Percentiles rank a stretch among this genome's conserved stretches.
phyloP scores from a whole-genome alignment of 2,113 vertebrate species.

The Morone saxatilis region DNA sequence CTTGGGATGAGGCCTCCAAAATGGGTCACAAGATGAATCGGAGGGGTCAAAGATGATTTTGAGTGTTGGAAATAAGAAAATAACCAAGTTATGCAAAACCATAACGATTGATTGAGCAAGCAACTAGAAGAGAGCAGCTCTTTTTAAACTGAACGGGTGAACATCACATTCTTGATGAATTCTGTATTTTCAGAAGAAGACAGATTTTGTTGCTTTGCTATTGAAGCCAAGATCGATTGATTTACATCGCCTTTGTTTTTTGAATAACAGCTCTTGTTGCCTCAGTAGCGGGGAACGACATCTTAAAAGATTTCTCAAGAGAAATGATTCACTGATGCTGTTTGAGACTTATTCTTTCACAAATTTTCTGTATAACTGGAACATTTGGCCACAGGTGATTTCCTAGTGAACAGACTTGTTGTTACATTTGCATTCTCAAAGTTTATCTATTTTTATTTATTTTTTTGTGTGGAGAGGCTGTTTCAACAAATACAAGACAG shows the following conservation, averaged over 20 bases:
- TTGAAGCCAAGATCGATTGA: background rate
- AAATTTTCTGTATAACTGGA: background rate
- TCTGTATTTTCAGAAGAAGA: background rate
- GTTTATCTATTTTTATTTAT: background rate
- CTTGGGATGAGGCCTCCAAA: too few relatives aligned
- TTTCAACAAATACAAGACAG: background rate
- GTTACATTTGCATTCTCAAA: background rate
- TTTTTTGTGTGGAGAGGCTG: background rate
- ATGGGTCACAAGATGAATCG: too few relatives aligned
- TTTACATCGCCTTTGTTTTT: background rate
- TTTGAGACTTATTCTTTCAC: background rate
- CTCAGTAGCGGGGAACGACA: too few relatives aligned
- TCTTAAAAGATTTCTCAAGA: background rate
- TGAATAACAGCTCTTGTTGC: background rate
- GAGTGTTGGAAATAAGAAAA: too few relatives aligned
- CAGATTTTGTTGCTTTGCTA: background rate
- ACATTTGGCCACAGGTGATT: constrained; percentile 3
- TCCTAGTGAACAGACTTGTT: background rate
- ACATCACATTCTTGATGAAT: background rate
- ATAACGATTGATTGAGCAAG: too few relatives aligned
- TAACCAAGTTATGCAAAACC: too few relatives aligned
- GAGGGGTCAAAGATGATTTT: too few relatives aligned
- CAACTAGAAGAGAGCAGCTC: too few relatives aligned
- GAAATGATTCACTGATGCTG: background rate
- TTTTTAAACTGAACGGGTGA: too few relatives aligned